Percentiles rank a stretch among this genome's conserved stretches.
phyloP scores from a whole-genome alignment of 1,140 invertebrate genomes.

The Rhopalosiphum maidis region DNA sequence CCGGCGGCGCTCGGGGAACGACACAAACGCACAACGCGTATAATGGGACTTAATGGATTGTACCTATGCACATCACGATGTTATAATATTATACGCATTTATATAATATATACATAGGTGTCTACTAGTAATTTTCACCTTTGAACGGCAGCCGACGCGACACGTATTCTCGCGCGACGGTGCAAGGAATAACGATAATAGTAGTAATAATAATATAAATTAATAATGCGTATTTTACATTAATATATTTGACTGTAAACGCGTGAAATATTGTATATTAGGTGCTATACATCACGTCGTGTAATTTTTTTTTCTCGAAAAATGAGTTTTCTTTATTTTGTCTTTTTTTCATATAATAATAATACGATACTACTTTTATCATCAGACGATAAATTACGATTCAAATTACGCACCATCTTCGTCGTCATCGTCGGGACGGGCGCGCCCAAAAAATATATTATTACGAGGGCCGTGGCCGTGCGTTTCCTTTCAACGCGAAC shows the following conservation, averaged over 20 bases:
- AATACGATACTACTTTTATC: background rate
- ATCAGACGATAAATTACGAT: constrained; percentile 38
- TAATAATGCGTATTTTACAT: background rate
- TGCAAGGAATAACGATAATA: background rate
- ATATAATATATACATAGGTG: background rate
- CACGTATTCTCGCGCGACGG: background rate
- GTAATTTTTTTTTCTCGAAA: background rate
- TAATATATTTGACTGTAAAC: background rate
- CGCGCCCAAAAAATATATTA: background rate
- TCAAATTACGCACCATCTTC: constrained; percentile 11
- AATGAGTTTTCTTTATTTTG: background rate
- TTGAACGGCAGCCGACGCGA: constrained; percentile 28
- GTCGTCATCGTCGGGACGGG: background rate
- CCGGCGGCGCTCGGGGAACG: constrained; percentile 29
- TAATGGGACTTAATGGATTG: constrained; percentile 46
- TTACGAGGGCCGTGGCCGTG: background rate
- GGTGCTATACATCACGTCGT: background rate
- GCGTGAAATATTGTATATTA: background rate
- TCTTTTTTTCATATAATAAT: background rate
- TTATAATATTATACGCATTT: background rate
- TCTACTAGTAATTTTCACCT: constrained; percentile 31
- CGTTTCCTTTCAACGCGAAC: constrained; percentile 27
- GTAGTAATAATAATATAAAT: background rate
- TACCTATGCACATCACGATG: background rate
- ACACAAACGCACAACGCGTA: background rate